These are phyloP conservation scores for Mallotus villosus DNA, from an alignment of 2,797 vertebrate species.

Conservation along the genomic window DNA sequence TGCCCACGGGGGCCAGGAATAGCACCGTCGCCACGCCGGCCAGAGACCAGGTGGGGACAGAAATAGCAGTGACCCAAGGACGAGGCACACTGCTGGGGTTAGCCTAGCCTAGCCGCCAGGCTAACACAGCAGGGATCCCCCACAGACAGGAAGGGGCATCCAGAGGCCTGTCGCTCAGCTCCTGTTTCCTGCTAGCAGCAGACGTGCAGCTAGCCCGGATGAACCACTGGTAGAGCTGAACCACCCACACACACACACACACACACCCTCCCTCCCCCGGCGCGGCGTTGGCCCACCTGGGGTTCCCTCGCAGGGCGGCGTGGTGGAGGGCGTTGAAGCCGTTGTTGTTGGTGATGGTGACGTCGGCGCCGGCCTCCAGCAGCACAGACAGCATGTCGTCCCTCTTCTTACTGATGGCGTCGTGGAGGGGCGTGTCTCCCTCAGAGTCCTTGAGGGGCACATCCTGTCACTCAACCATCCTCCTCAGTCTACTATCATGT, in stretches of 20 bases:
- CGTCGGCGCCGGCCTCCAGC: constrained; percentile 94
- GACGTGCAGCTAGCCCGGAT: not conserved
- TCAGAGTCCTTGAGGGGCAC: constrained; percentile 86
- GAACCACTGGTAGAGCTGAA: not conserved
- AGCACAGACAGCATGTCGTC: constrained; percentile 98
- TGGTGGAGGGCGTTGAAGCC: constrained; percentile 98
- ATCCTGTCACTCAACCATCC: constrained; percentile 23
- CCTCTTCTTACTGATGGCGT: constrained; percentile 98
- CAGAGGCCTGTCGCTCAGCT: too few species aligned
- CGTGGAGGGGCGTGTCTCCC: constrained; percentile 98
- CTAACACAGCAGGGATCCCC: constrained; percentile 22
- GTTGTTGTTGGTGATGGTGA: constrained; percentile 99
- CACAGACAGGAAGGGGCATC: too few species aligned
- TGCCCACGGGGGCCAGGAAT: constrained; percentile 44
- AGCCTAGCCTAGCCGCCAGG: constrained; percentile 31
- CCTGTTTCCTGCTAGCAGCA: too few species aligned
- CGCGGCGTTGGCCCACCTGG: constrained; percentile 81
- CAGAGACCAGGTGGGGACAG: constrained; percentile 40
- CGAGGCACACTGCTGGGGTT: constrained; percentile 38
- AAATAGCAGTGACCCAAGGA: constrained; percentile 64
- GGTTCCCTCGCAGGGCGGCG: constrained; percentile 95
- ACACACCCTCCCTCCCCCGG: too few species aligned
- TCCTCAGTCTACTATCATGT: not conserved
- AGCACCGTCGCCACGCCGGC: constrained; percentile 35
- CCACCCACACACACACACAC: not conserved